Evolutionary conservation across 2,797 vertebrate species (phyloP).

Genomic region (Argentina silus): DNA sequence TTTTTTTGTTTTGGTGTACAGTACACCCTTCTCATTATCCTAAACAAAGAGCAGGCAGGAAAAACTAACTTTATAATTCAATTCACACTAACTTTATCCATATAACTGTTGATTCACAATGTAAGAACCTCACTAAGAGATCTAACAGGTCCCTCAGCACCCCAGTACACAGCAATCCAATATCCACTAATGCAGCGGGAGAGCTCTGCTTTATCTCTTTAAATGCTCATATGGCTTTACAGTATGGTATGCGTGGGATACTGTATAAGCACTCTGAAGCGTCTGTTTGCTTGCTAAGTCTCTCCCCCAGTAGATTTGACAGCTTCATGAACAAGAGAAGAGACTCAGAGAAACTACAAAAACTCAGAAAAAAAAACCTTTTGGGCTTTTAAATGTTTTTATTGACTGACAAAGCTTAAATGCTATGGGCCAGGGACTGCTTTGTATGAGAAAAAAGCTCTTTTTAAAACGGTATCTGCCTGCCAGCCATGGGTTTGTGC

Average conservation of each 20-base stretch:
- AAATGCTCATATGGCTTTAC: neutral
- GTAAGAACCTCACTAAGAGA: neutral
- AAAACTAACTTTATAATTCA: too few species aligned
- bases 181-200: neutral
- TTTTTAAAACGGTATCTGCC: constrained; percentile 15
- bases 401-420: constrained; percentile 32
- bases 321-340: constrained; percentile 10
- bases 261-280: too few species aligned
- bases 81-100: too few species aligned
- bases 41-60: too few species aligned
- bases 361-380: constrained; percentile 13
- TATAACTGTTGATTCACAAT: too few species aligned
- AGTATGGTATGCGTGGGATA: neutral
- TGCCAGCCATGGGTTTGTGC: constrained; percentile 1
- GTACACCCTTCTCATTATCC: too few species aligned
- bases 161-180: neutral
- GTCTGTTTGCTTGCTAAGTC: neutral
- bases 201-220: neutral
- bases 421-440: constrained; percentile 22
- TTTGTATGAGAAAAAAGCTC: constrained; percentile 10
- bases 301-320: neutral
- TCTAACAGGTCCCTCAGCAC: neutral
- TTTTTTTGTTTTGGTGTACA: neutral
- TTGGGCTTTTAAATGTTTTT: constrained; percentile 28
- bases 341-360: constrained; percentile 10